Conservation (phyloP, 2,888 invertebrate genomes). For the Rhopalosiphum nymphaeae region DNA sequence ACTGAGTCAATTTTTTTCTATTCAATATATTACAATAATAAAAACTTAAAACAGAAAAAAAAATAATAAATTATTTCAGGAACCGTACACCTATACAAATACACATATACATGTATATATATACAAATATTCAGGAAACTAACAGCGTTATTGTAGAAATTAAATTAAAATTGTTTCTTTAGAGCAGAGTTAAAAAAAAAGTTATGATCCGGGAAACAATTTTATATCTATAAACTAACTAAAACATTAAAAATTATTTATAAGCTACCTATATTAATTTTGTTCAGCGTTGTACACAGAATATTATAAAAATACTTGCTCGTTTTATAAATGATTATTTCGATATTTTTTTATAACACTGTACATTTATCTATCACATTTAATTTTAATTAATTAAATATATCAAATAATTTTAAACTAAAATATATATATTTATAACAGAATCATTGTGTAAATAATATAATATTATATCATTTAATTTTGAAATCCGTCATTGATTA, state of each 20-base stretch:
- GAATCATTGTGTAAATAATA: background rate
- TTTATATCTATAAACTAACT: slow-evolving; percentile 3
- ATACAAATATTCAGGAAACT: background rate
- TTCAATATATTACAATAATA: background rate
- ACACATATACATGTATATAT: background rate
- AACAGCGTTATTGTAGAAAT: background rate
- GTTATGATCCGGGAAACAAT: background rate
- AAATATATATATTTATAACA: background rate
- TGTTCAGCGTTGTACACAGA: background rate
- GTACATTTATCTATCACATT: background rate
- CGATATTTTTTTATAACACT: background rate
- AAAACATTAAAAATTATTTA: slow-evolving; percentile 34
- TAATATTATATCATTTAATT: background rate
- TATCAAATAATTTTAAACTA: background rate
- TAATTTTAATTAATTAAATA: background rate
- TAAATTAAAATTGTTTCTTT: slow-evolving; percentile 34
- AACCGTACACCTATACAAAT: background rate
- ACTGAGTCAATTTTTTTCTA: background rate
- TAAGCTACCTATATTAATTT: slow-evolving; percentile 2
- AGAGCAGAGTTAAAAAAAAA: slow-evolving; percentile 1
- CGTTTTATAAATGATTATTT: background rate
- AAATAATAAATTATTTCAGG: background rate
- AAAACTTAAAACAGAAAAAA: background rate
- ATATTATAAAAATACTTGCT: background rate
- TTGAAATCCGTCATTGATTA: background rate